phyloP scores from a whole-genome alignment of 1,140 invertebrate species.

The Eulimnadia texana region DNA sequence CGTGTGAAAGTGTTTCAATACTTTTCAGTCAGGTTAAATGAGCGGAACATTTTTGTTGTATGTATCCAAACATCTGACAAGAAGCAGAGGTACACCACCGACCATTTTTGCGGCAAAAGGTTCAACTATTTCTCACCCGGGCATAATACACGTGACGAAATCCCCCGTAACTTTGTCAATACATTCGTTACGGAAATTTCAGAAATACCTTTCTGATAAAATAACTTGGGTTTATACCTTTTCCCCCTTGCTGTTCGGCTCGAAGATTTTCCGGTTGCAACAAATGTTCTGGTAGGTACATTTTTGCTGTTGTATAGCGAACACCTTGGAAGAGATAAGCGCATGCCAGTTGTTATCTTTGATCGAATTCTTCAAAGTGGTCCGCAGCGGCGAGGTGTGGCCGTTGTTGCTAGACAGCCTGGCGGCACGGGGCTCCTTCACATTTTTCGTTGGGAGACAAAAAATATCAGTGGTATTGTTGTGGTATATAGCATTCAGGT shows the following conservation, averaged over 20 bases:
- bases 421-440: neutral
- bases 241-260: too few relatives aligned
- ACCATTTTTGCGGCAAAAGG: neutral
- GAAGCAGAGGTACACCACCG: too few relatives aligned
- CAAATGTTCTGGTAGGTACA: neutral
- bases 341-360: neutral
- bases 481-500: neutral
- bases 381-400: neutral
- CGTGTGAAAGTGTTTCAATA: neutral
- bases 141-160: neutral
- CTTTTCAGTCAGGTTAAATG: neutral
- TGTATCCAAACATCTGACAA: neutral
- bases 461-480: neutral
- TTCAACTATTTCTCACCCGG: neutral
- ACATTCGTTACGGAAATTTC: neutral
- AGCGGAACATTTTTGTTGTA: neutral
- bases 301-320: too few relatives aligned
- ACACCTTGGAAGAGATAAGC: neutral
- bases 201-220: too few relatives aligned
- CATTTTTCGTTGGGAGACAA: neutral
- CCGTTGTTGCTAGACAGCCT: neutral
- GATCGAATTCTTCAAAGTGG: neutral
- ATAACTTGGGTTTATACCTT: too few relatives aligned
- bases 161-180: neutral
- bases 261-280: too few relatives aligned